phyloP scores from a whole-genome alignment of 2,888 invertebrate species.

The Sycophila texana region DNA sequence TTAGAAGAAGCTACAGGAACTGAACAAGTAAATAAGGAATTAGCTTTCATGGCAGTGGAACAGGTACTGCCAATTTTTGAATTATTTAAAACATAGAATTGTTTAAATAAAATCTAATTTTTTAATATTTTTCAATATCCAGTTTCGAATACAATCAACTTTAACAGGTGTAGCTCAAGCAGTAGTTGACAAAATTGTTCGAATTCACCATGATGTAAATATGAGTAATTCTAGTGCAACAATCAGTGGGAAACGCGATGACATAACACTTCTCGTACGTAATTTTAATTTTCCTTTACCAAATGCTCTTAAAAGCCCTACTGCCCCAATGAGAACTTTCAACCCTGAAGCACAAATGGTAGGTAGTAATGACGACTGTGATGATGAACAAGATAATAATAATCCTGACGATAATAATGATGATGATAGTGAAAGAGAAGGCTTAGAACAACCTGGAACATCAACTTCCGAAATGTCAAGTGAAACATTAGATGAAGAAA shows the following conservation, averaged over 20 bases:
- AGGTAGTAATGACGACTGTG: not conserved
- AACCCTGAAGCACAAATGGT: slow-evolving; percentile 77
- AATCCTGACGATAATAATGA: not conserved
- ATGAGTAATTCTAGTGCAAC: slow-evolving; percentile 76
- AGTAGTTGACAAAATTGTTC: slow-evolving; percentile 88
- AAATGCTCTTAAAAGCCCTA: slow-evolving; percentile 79
- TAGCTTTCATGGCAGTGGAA: slow-evolving; percentile 87
- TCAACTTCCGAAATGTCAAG: not conserved
- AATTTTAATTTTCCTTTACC: slow-evolving; percentile 90
- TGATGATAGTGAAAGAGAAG: not conserved
- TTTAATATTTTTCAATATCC: slow-evolving; percentile 60
- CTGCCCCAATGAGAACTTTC: slow-evolving; percentile 71
- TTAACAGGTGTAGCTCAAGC: slow-evolving; percentile 90
- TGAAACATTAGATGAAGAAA: slow-evolving; percentile 69
- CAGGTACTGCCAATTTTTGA: slow-evolving; percentile 76
- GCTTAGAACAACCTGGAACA: not conserved
- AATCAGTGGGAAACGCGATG: slow-evolving; percentile 83
- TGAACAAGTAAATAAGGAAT: slow-evolving; percentile 88
- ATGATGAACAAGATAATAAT: not conserved
- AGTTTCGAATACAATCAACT: slow-evolving; percentile 87
- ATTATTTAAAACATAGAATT: slow-evolving; percentile 3
- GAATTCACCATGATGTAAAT: slow-evolving; percentile 88
- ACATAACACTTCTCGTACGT: slow-evolving; percentile 89
- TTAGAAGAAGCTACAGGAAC: slow-evolving; percentile 87
- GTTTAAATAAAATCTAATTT: not conserved